Conservation (phyloP, 2,888 invertebrate genomes). For the Drosophila paramelanica region DNA sequence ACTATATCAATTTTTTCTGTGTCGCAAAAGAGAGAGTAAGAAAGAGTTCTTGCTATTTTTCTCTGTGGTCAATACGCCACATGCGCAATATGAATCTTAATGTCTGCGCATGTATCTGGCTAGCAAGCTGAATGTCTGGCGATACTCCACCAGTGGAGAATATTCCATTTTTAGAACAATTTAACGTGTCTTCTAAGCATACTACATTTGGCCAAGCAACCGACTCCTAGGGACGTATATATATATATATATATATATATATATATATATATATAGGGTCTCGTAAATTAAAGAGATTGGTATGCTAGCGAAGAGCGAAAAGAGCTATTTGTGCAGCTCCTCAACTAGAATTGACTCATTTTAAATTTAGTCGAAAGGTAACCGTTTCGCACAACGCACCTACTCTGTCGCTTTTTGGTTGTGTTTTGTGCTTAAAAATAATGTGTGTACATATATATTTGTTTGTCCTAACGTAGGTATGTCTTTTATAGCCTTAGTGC, state of each 20-base stretch:
- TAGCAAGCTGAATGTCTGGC: constrained; percentile 7
- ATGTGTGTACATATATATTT: constrained; percentile 33
- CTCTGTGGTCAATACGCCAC: constrained; percentile 33
- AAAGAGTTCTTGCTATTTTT: constrained; percentile 1
- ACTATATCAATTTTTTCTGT: constrained; percentile 6
- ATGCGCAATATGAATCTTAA: constrained; percentile 69
- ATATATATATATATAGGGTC: background rate
- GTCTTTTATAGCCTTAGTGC: background rate
- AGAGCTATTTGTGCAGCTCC: constrained; percentile 25
- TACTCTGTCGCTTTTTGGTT: constrained; percentile 38
- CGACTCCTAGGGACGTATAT: background rate
- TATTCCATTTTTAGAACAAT: constrained; percentile 63
- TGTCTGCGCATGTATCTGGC: constrained; percentile 28
- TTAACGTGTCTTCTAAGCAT: constrained; percentile 37
- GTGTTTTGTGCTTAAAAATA: constrained; percentile 32
- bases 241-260: background rate
- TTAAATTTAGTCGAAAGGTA: constrained; percentile 70
- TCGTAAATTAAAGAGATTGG: background rate
- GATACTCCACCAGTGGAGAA: constrained; percentile 29
- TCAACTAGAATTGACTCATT: constrained; percentile 41
- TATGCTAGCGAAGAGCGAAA: constrained; percentile 14
- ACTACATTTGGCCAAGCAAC: constrained; percentile 22
- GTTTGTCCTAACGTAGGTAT: constrained; percentile 7
- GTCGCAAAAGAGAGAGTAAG: background rate
- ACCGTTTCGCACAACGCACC: constrained; percentile 60